Percentiles rank a stretch among this genome's conserved stretches.
Evolutionary conservation across 2,888 invertebrate genomes (phyloP).

Genomic region (Aspidiotus destructor): DNA sequence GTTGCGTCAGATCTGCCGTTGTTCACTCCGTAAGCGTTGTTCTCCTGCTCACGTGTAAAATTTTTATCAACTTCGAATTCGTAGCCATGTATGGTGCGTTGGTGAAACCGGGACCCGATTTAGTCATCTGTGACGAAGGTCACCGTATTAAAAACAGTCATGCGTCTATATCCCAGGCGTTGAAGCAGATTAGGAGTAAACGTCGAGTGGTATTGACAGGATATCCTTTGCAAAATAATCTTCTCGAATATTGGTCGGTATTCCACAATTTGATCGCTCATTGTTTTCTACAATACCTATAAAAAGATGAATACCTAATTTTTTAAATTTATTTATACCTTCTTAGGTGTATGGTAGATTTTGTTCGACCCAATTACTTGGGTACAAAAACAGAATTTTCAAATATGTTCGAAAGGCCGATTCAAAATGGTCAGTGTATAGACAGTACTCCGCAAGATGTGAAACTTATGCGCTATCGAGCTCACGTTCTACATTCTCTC

Average conservation of each 20-base stretch:
- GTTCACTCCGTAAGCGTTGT: too few species aligned
- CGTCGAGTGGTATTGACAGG: conserved; percentile 92
- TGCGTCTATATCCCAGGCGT: conserved; percentile 87
- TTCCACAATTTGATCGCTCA: not conserved
- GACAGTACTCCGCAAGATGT: conserved; percentile 93
- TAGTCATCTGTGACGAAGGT: conserved; percentile 86
- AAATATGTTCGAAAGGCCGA: conserved; percentile 97
- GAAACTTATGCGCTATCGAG: conserved; percentile 84
- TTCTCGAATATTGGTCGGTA: conserved; percentile 75
- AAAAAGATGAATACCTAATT: not conserved
- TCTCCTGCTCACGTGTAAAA: too few species aligned
- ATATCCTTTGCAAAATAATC: conserved; percentile 95
- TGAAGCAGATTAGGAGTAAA: conserved; percentile 90
- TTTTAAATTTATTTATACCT: not conserved
- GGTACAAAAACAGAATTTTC: conserved; percentile 95
- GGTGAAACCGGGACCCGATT: conserved; percentile 82
- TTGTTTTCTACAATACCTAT: not conserved
- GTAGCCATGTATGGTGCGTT: conserved; percentile 72
- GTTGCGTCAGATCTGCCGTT: conserved; percentile 31
- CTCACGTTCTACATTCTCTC: conserved; percentile 89
- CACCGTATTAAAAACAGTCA: conserved; percentile 97
- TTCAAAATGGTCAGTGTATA: conserved; percentile 95
- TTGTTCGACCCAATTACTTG: conserved; percentile 92
- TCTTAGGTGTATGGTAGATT: conserved; percentile 84
- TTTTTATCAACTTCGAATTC: conserved; percentile 37